A percentile compares a stretch with the other conserved stretches of the same genome.
phyloP scores from a whole-genome alignment of 2,113 vertebrate genomes.

The Coracopsis vasa region DNA sequence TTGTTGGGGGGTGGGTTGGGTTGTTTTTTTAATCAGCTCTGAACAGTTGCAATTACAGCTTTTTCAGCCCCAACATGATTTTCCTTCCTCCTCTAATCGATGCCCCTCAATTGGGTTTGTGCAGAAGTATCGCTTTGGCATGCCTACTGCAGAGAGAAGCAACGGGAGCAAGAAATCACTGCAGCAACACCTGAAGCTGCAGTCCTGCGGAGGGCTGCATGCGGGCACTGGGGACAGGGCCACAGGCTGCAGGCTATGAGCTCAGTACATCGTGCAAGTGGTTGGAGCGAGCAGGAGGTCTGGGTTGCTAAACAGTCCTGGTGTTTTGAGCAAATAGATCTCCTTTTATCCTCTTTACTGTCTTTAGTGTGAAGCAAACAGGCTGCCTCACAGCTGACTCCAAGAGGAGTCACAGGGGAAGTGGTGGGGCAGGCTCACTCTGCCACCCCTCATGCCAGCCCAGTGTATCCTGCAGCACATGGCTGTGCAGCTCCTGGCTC shows the following conservation, averaged over 20 bases:
- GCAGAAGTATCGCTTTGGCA: neutral
- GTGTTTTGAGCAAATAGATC: neutral
- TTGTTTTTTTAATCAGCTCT: neutral
- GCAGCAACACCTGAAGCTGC: neutral
- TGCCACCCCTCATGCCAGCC: neutral
- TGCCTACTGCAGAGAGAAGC: neutral
- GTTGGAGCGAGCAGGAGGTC: neutral
- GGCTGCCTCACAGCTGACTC: neutral
- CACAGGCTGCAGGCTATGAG: neutral
- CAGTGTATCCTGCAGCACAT: rapidly evolving
- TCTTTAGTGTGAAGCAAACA: neutral
- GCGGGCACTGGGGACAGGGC: neutral
- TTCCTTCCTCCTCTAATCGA: neutral
- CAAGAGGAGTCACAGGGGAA: neutral
- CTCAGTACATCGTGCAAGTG: neutral
- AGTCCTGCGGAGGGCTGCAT: neutral
- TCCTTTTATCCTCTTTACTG: neutral
- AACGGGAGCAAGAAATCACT: neutral
- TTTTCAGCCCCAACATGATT: neutral
- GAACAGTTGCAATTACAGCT: neutral
- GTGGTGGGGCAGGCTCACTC: neutral
- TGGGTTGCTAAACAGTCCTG: neutral
- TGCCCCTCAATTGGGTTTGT: neutral
- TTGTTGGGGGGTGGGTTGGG: neutral
- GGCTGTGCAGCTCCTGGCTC: neutral